phyloP scores from a whole-genome alignment of 2,888 invertebrate species.

The Yponomeuta evonymella region DNA sequence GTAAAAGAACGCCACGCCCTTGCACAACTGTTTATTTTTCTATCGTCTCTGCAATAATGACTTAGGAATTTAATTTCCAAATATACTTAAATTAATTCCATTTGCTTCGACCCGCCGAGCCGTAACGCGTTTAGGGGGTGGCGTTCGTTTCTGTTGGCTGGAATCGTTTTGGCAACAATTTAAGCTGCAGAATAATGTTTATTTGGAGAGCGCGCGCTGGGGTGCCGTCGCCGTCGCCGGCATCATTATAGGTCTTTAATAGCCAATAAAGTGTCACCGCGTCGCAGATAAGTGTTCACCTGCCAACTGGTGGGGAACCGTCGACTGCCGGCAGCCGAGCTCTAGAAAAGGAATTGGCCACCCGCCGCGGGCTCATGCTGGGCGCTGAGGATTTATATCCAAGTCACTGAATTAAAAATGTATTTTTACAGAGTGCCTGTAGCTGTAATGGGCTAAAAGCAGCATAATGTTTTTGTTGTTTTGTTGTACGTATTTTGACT shows the following conservation, averaged over 20 bases:
- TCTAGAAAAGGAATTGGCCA: constrained; percentile 8
- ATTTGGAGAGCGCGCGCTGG: constrained; percentile 45
- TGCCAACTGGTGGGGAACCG: constrained; percentile 24
- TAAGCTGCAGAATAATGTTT: constrained; percentile 67
- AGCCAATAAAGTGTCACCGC: constrained; percentile 69
- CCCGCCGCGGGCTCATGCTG: constrained; percentile 4
- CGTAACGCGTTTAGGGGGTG: constrained; percentile 60
- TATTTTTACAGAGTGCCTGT: constrained; percentile 66
- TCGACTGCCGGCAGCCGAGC: constrained; percentile 4
- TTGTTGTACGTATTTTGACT: neutral
- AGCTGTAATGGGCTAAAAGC: neutral
- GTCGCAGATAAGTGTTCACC: constrained; percentile 57
- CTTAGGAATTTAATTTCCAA: constrained; percentile 62
- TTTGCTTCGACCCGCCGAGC: constrained; percentile 65
- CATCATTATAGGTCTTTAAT: constrained; percentile 69
- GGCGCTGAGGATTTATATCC: neutral
- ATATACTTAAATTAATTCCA: constrained; percentile 65
- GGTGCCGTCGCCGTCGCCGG: constrained; percentile 52
- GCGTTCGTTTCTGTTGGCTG: constrained; percentile 49
- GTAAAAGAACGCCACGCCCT: neutral
- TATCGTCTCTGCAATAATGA: constrained; percentile 39
- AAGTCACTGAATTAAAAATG: neutral
- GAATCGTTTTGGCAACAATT: constrained; percentile 70
- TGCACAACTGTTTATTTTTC: constrained; percentile 36
- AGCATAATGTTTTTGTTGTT: neutral